These are phyloP conservation scores for Lates calcarifer DNA, from an alignment of 2,113 vertebrate species.

Conservation along the genomic window DNA sequence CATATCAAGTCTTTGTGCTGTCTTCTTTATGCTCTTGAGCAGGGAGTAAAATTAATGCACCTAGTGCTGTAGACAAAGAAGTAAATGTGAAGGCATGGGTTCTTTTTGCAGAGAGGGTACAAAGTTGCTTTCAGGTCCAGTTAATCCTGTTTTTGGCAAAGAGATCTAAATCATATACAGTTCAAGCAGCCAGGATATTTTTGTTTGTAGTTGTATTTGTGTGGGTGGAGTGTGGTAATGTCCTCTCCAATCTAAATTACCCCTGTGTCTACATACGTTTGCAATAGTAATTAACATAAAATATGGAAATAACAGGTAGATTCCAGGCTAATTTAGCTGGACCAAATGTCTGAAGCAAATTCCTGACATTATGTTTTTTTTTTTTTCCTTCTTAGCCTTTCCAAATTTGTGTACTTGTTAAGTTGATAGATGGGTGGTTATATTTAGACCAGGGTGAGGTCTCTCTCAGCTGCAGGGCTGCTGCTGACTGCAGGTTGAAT, in stretches of 20 bases:
- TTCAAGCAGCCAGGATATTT: slow-evolving; percentile 9
- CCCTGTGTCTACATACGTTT: background rate
- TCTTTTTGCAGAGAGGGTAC: background rate
- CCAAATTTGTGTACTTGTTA: slow-evolving; percentile 47
- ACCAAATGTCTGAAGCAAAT: slow-evolving; percentile 45
- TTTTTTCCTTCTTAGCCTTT: slow-evolving; percentile 23
- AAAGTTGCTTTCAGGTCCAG: slow-evolving; percentile 15
- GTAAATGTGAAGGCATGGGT: background rate
- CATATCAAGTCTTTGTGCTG: background rate
- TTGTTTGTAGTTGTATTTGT: background rate
- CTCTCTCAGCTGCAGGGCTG: slow-evolving; percentile 78
- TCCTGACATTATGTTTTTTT: background rate
- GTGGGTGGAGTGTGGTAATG: background rate
- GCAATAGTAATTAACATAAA: background rate
- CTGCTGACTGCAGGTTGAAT: slow-evolving; percentile 80
- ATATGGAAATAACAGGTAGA: background rate
- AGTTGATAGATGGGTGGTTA: slow-evolving; percentile 75
- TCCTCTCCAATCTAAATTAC: background rate
- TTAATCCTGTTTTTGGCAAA: slow-evolving; percentile 14
- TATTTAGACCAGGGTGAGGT: slow-evolving; percentile 66
- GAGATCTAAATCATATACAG: too few species aligned
- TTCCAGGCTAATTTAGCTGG: slow-evolving; percentile 19
- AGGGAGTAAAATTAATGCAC: too few species aligned
- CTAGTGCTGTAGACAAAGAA: background rate
- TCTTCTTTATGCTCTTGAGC: background rate